Evolutionary conservation across 1,140 invertebrate genomes (phyloP), one percentile per base, ranked within the genome.

Genomic region (Dolichoris vasculosae): DNA sequence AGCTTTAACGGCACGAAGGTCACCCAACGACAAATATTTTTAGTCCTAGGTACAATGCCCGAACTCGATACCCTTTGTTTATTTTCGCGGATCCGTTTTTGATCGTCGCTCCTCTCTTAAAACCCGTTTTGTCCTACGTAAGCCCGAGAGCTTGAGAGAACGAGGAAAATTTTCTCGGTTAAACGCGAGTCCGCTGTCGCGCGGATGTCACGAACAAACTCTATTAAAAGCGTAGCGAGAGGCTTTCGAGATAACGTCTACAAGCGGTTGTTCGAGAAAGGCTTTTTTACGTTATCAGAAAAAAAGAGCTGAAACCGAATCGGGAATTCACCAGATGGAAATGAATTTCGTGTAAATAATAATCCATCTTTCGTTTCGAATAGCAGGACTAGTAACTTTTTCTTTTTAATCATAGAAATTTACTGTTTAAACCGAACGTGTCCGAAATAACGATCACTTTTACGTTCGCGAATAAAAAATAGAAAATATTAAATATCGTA

Each of bases 161-260:
- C 67, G 75, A 82, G 59, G 69, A 59, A 73, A 55, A 55, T 2
- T 32, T 69, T 82, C 17, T 40, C 4, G 69, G 30, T 71, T 17
- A 17, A 40, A 40, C 17, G 69, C 30, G 38, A 7, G 20, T 71
- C 13, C 23, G 6, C 69, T 26, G 7, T 23, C 2, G 13, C 13
- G 48, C 32, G 76, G 43, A 11, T 40, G 51, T 35, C 76, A 55
- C 32, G n/a, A 55, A 73, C 32, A 32, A 55, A 32, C 55, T 82
- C 43, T 82, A 82, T 55, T 71, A 82, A 82, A 82, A 82, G 80
- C 43, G 23, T 20, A 13, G 46, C 0, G 20, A 40, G 20, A 15
- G 23, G 9, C 2, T 4, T 6, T 6, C n/a, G 30, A 64, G n/a
- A 30, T 30, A 64, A 30, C 7, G 30, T 30, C 26, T 7, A 4